phyloP scores from a whole-genome alignment of 2,113 vertebrate genomes.

The Puffinus mauretanicus region DNA sequence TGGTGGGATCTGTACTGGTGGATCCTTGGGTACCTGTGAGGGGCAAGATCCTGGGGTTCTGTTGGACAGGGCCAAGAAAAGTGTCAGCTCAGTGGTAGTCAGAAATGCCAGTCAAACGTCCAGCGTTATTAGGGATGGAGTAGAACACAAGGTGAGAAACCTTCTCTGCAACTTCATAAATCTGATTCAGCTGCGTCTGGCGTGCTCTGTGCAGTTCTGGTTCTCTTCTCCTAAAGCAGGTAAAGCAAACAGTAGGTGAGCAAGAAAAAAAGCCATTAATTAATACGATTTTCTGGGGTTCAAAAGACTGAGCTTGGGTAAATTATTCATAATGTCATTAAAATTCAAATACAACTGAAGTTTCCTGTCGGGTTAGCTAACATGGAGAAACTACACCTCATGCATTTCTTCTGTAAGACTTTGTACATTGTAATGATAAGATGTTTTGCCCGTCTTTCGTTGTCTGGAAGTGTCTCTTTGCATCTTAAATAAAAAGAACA shows the following conservation, averaged over 20 bases:
- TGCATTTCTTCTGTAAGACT: not conserved
- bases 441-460: not conserved
- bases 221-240: not conserved
- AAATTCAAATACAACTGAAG: not conserved
- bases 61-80: not conserved
- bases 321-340: conserved; percentile 40
- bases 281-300: not conserved
- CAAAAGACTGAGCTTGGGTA: conserved; percentile 1
- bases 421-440: not conserved
- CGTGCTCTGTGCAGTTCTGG: not conserved
- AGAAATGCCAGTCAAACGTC: not conserved
- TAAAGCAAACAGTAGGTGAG: not conserved
- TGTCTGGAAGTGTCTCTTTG: not conserved
- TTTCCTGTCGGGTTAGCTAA: not conserved
- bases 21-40: not conserved
- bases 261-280: not conserved
- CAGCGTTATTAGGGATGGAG: not conserved
- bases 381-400: not conserved
- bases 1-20: not conserved
- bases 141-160: not conserved
- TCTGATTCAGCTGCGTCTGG: not conserved
- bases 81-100: not conserved
- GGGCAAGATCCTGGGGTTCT: not conserved
- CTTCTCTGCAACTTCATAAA: not conserved
- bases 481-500: not conserved